phyloP scores from a whole-genome alignment of 2,113 vertebrate species.

The Lipophrys pholis region DNA sequence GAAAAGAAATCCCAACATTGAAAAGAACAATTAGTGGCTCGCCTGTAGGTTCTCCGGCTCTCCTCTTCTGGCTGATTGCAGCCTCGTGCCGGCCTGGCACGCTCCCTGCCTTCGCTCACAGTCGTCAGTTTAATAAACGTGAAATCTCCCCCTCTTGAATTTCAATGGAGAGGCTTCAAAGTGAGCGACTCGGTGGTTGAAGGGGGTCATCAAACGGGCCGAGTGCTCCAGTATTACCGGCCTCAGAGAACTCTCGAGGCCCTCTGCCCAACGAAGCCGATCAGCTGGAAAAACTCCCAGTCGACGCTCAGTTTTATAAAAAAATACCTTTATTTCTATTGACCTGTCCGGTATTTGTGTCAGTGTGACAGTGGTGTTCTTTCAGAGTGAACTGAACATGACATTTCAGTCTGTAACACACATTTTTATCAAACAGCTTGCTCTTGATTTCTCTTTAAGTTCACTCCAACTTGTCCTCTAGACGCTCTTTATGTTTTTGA shows the following conservation, averaged over 20 bases:
- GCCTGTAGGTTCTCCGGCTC: slow-evolving; percentile 1
- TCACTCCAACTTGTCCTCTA: neutral
- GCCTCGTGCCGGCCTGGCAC: neutral
- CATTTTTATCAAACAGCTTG: no score
- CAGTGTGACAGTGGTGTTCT: neutral
- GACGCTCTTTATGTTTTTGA: slow-evolving; percentile 19
- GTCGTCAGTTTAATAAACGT: slow-evolving; percentile 76
- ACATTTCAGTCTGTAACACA: no score
- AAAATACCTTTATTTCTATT: slow-evolving; percentile 5
- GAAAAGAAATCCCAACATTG: neutral
- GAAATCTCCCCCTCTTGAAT: slow-evolving; percentile 77
- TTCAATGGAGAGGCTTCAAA: slow-evolving; percentile 84
- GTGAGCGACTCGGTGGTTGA: slow-evolving; percentile 64
- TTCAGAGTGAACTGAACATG: no score
- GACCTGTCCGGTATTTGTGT: neutral
- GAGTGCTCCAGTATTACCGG: slow-evolving; percentile 30
- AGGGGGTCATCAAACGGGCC: slow-evolving; percentile 68
- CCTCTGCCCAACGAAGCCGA: slow-evolving; percentile 15
- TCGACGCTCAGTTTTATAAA: neutral
- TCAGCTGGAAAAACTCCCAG: slow-evolving; percentile 24
- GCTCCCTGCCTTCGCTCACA: slow-evolving; percentile 31
- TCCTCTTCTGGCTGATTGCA: slow-evolving; percentile 37
- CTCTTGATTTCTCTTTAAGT: neutral
- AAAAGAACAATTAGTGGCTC: neutral
- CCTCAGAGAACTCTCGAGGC: slow-evolving; percentile 47